Base-by-base conservation (phyloP, 1,140 invertebrate species). In the Paracyclopina nana region DNA sequence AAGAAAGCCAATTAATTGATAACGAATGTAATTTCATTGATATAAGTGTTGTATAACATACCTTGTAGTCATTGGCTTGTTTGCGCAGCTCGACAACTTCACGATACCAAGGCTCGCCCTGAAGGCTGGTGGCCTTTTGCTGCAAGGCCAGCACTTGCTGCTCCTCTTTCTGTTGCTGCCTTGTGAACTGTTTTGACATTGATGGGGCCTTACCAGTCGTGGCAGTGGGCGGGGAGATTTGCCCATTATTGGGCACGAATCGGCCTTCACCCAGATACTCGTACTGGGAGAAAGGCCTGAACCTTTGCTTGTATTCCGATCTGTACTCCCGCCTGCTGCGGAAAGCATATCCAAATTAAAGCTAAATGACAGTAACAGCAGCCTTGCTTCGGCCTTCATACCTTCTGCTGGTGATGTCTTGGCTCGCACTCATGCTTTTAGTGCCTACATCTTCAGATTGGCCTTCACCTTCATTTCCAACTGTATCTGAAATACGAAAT, bases 1-100 rank as follows among this genome's bases (percentile, higher is more conserved):
- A n/a, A n/a, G n/a, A n/a, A n/a, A n/a, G n/a, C n/a, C n/a, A n/a
- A n/a, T n/a, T 14, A 52, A 28, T 9, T 46, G 6, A 20, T 20
- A 9, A 24, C 6, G 41, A 41, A n/a, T 42, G 12, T 9, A 50
- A 46, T 8, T 9, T 12, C 31, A 30, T 26, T 18, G 9, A 22
- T 34, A 42, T 41, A 25, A 48, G 56, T 42, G 55, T 20, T 28
- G n/a, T 46, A 55, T n/a, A 54, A 41, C 58, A 54, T 56, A 84
- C 82, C 76, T 85, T 85, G 66, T 88, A 88, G 65, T 87, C 82
- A 59, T 80, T 82, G 62, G 84, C 84, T 63, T 86, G 82, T 64
- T 83, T 83, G 58, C 83, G 75, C 55, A 87, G 70, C 67, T 87
- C 83, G 59, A 84, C 72, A 58, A 87, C 80, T 65, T 83, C 80